These are phyloP conservation scores for Cherax quadricarinatus DNA, from an alignment of 1,140 invertebrate species.

Conservation along the genomic window DNA sequence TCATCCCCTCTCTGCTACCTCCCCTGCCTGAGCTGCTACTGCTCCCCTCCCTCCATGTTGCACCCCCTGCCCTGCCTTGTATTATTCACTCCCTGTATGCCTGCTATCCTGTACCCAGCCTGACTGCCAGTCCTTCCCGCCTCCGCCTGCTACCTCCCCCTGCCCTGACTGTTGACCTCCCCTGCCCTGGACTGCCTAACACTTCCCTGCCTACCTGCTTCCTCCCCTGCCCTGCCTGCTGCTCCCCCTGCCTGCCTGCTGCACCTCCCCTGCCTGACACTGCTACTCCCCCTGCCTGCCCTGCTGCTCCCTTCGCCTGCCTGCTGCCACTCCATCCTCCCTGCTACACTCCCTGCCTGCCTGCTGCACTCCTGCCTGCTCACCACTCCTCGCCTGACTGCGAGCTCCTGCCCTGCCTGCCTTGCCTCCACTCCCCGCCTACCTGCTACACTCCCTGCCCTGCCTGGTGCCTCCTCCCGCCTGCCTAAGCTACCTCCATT, in stretches of 20 bases:
- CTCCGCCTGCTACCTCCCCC: not conserved
- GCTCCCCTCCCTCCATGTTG: too few species aligned
- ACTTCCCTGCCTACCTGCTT: not conserved
- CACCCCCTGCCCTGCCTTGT: too few species aligned
- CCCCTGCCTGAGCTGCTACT: too few species aligned
- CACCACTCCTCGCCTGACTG: not conserved
- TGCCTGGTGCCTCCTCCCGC: not conserved
- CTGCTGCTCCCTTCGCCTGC: not conserved
- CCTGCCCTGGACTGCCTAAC: not conserved
- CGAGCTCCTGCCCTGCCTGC: not conserved
- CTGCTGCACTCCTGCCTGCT: not conserved
- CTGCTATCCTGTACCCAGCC: too few species aligned
- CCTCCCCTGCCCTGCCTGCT: not conserved
- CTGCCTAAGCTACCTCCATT: not conserved
- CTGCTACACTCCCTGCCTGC: too few species aligned
- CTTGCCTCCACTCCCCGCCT: not conserved
- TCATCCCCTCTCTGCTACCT: too few species aligned
- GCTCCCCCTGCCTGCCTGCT: too few species aligned
- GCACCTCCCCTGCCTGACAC: too few species aligned
- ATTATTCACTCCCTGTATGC: too few species aligned
- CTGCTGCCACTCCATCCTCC: not conserved
- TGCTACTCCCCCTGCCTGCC: not conserved
- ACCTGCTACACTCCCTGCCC: too few species aligned
- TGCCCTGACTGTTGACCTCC: not conserved
- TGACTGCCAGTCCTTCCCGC: not conserved